A percentile compares a stretch with the other conserved stretches of the same genome.
These are phyloP conservation scores for Corythornis madagascariensis DNA, from an alignment of 2,113 vertebrate species.

Conservation along the genomic window DNA sequence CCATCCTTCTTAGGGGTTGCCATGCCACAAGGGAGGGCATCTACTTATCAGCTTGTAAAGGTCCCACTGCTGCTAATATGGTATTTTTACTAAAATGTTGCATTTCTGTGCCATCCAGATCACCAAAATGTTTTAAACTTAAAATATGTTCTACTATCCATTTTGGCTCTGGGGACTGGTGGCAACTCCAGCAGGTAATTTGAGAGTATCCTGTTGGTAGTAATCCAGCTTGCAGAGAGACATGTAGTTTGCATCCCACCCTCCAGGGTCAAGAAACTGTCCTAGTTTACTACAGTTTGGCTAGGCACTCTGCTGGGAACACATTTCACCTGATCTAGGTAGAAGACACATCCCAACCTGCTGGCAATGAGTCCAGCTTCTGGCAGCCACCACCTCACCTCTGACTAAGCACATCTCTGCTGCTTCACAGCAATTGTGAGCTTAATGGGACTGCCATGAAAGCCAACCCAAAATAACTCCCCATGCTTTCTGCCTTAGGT, in stretches of 20 bases:
- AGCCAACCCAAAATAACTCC: background rate
- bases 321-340: background rate
- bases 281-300: background rate
- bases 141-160: rapidly evolving
- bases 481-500: background rate
- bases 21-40: rapidly evolving
- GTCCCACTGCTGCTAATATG: background rate
- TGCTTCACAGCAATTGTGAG: background rate
- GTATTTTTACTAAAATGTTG: background rate
- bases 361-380: background rate
- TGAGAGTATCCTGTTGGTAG: background rate
- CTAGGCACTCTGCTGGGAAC: background rate
- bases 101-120: background rate
- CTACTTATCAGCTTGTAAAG: background rate
- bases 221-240: background rate
- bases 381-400: background rate
- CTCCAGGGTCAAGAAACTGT: background rate
- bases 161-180: background rate
- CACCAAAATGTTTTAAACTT: background rate
- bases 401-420: background rate
- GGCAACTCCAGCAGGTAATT: background rate
- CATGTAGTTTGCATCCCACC: background rate
- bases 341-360: background rate
- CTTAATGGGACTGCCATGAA: background rate
- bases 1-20: background rate